Percentiles rank a stretch among this genome's conserved stretches.
Conservation (phyloP, 2,797 vertebrate genomes). For the Graptemys geographica region DNA sequence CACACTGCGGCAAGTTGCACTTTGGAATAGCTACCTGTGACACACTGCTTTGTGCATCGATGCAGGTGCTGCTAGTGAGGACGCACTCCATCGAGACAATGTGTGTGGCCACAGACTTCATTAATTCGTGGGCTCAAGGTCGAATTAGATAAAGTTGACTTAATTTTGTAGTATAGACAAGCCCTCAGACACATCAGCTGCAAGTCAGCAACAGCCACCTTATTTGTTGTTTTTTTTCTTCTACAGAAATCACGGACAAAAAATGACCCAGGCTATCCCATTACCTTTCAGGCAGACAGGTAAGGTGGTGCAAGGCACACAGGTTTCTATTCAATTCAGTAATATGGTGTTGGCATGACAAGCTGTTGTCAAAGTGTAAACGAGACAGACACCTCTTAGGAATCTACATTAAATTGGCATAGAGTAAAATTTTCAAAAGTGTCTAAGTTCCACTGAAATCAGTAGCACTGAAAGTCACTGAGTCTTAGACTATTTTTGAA, state of each 20-base stretch:
- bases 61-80: no score
- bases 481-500: neutral
- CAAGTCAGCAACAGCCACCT: neutral
- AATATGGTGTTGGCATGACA: neutral
- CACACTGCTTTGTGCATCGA: no score
- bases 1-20: no score
- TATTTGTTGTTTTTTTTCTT: neutral
- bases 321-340: neutral
- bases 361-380: neutral
- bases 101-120: no score
- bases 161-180: no score
- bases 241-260: neutral
- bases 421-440: neutral
- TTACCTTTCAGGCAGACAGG: neutral
- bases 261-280: neutral
- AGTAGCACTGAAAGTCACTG: rapidly evolving
- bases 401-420: neutral
- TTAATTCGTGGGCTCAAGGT: no score
- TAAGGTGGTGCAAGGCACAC: neutral
- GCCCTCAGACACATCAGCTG: neutral
- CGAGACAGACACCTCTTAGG: no score
- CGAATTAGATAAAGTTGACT: no score
- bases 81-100: no score
- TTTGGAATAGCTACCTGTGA: no score
- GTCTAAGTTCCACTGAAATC: rapidly evolving